Percentiles rank a stretch among this genome's conserved stretches.
Evolutionary conservation across 2,797 vertebrate genomes (phyloP).

Genomic region (Pelodytes ibericus): DNA sequence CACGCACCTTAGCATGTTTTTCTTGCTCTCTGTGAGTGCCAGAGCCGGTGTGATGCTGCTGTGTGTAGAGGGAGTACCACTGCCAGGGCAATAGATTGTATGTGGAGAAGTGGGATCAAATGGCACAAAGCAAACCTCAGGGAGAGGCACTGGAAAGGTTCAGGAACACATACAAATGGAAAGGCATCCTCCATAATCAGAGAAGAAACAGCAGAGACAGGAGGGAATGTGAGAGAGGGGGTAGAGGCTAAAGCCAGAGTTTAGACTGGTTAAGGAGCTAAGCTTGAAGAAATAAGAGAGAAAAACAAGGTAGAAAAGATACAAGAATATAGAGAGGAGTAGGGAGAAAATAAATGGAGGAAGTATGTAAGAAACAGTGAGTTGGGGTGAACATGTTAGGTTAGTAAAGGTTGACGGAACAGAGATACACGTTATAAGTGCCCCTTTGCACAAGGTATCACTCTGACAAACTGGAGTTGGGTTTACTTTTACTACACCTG

Average conservation of each 20-base stretch:
- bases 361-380: too few species aligned
- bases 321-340: too few species aligned
- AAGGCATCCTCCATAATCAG: neutral
- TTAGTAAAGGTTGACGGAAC: too few species aligned
- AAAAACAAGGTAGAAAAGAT: neutral
- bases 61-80: constrained; percentile 39
- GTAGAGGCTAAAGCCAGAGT: too few species aligned
- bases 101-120: constrained; percentile 21
- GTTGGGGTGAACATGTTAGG: too few species aligned
- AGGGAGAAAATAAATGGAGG: too few species aligned
- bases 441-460: too few species aligned
- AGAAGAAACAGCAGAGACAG: neutral
- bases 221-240: too few species aligned
- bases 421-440: too few species aligned
- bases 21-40: constrained; percentile 27
- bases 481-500: too few species aligned
- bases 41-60: constrained; percentile 11
- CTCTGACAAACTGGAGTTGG: too few species aligned
- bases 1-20: constrained; percentile 47
- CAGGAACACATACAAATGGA: neutral
- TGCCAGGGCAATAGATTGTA: constrained; percentile 23
- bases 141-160: neutral
- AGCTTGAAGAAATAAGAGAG: neutral
- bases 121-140: constrained; percentile 5
- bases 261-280: neutral